Percentiles rank a stretch among this genome's conserved stretches.
These are phyloP conservation scores for Oceanites oceanicus DNA, from an alignment of 2,113 vertebrate species.

Conservation along the genomic window DNA sequence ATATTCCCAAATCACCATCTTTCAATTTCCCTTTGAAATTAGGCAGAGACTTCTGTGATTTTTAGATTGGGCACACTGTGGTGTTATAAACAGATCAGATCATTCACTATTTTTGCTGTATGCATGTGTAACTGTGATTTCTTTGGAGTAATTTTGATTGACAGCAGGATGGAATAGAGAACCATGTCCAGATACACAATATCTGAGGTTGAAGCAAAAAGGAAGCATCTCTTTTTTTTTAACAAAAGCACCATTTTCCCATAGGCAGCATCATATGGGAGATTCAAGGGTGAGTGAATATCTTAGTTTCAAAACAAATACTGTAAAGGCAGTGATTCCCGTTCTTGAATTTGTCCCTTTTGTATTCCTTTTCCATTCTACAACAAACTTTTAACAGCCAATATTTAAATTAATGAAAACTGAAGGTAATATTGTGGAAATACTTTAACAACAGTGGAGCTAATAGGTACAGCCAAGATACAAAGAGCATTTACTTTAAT, in stretches of 20 bases:
- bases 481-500: not conserved
- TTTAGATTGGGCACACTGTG: fast-evolving
- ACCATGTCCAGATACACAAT: not conserved
- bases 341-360: not conserved
- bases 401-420: not conserved
- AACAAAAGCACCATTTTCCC: not conserved
- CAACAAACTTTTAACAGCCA: not conserved
- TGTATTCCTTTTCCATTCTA: not conserved
- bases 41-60: not conserved
- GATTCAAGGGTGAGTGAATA: not conserved
- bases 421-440: not conserved
- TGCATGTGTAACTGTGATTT: not conserved
- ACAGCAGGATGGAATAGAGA: not conserved
- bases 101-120: not conserved
- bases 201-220: not conserved
- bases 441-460: not conserved
- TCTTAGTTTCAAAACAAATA: not conserved
- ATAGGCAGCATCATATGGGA: not conserved
- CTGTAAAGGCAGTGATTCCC: not conserved
- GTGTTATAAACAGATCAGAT: not conserved
- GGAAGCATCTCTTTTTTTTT: not conserved
- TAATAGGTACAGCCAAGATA: not conserved
- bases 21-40: not conserved
- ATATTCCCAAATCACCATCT: not conserved
- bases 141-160: not conserved